Evolutionary conservation across 2,797 vertebrate species (phyloP).

Genomic region (Setipinna tenuifilis): DNA sequence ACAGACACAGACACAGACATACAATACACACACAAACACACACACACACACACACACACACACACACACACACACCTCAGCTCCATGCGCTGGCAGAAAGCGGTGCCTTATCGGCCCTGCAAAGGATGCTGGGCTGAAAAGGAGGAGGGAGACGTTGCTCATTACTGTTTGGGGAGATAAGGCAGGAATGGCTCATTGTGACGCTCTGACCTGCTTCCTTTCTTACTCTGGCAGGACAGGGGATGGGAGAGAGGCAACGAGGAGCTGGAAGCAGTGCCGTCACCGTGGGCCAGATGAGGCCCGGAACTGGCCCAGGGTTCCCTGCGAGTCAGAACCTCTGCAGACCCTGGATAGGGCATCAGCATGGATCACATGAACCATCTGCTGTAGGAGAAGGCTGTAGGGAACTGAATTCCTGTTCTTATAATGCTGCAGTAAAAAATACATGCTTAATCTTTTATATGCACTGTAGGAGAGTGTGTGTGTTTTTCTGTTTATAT

Average conservation of each 20-base stretch:
- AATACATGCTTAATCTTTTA: slow-evolving; percentile 32
- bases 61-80: too few relatives aligned
- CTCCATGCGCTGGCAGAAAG: slow-evolving; percentile 29
- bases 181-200: slow-evolving; percentile 53
- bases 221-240: slow-evolving; percentile 40
- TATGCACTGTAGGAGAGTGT: background rate
- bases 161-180: slow-evolving; percentile 67
- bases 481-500: background rate
- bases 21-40: too few relatives aligned
- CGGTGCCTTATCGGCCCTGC: slow-evolving; percentile 60
- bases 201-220: slow-evolving; percentile 59
- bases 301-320: background rate
- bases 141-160: slow-evolving; percentile 65
- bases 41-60: too few relatives aligned
- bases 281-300: background rate
- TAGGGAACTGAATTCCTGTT: slow-evolving; percentile 43
- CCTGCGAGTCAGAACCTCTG: background rate
- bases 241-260: background rate
- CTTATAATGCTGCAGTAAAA: slow-evolving; percentile 36
- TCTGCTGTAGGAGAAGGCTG: slow-evolving; percentile 41
- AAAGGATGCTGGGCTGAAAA: slow-evolving; percentile 57
- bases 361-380: slow-evolving; percentile 45
- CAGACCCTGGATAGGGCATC: slow-evolving; percentile 25
- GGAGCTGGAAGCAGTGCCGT: background rate
- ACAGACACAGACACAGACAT: too few relatives aligned